Evolutionary conservation across 2,888 invertebrate genomes (phyloP).

Genomic region (Colletes collaris): DNA sequence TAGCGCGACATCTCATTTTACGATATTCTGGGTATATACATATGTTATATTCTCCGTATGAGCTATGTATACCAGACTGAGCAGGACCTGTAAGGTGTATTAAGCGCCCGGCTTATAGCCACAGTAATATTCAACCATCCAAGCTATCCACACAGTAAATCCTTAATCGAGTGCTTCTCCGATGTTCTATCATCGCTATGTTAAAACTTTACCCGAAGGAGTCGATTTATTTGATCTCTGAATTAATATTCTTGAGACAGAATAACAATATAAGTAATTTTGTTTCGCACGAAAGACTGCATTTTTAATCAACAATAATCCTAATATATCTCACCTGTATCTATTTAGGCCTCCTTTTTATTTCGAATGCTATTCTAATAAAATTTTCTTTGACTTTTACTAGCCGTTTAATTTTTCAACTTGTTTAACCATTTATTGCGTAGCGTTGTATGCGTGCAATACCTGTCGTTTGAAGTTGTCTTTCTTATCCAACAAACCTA

Average conservation of each 20-base stretch:
- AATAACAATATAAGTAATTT: conserved; percentile 11
- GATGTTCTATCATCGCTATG: conserved; percentile 50
- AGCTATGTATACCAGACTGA: conserved; percentile 18
- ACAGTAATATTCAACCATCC: conserved; percentile 56
- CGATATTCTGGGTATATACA: conserved; percentile 76
- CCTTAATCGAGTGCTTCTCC: conserved; percentile 66
- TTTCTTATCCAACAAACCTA: no score
- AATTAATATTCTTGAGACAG: conserved; percentile 48
- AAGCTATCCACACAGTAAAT: conserved; percentile 50
- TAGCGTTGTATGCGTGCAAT: no score
- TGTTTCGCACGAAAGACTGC: neutral
- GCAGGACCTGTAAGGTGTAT: conserved; percentile 55
- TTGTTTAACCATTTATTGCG: no score
- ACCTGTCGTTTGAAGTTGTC: no score
- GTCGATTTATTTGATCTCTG: conserved; percentile 44
- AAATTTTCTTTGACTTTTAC: no score
- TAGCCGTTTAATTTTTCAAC: no score
- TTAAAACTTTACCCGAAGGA: conserved; percentile 41
- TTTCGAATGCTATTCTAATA: no score
- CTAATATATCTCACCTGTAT: no score
- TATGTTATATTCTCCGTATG: conserved; percentile 58
- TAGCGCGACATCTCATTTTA: conserved; percentile 78
- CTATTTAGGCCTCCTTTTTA: no score
- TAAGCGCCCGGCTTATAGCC: conserved; percentile 60
- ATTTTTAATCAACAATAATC: no score